These are phyloP conservation scores for Leptobrachium ailaonicum DNA, from an alignment of 2,113 vertebrate species.

Conservation along the genomic window DNA sequence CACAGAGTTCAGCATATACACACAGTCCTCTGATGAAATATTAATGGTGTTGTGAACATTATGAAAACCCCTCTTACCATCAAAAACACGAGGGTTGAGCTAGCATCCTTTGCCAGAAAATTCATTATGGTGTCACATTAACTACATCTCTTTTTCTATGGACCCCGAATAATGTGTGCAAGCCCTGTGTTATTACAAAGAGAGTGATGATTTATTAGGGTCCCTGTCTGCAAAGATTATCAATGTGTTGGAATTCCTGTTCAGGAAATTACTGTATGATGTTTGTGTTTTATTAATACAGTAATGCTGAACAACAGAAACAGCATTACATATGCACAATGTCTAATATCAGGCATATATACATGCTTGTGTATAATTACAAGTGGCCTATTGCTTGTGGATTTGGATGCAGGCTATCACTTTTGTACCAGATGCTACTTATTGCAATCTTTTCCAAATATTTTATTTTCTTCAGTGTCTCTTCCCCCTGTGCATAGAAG, in stretches of 20 bases:
- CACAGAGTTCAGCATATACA: slow-evolving; percentile 66
- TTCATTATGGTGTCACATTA: slow-evolving; percentile 42
- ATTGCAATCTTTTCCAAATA: no score
- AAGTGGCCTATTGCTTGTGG: no score
- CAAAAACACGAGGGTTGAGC: slow-evolving; percentile 23
- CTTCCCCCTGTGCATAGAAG: no score
- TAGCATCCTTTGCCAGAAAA: slow-evolving; percentile 50
- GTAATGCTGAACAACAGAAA: no score
- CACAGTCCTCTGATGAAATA: slow-evolving; percentile 71
- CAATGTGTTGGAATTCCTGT: slow-evolving; percentile 1
- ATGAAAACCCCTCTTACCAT: slow-evolving; percentile 60
- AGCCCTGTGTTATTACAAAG: neutral
- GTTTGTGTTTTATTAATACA: neutral
- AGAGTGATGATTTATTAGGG: slow-evolving; percentile 33
- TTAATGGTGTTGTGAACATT: slow-evolving; percentile 68
- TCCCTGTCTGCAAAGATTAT: neutral
- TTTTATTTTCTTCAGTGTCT: no score
- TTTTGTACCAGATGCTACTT: no score
- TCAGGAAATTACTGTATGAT: neutral
- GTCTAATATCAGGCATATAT: no score
- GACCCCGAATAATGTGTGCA: neutral
- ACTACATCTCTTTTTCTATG: slow-evolving; percentile 10
- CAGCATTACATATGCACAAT: no score
- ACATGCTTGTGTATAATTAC: no score
- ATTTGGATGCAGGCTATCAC: no score